Base-by-base conservation (phyloP, 2,888 invertebrate genomes). In the Nymphalis polychloros region DNA sequence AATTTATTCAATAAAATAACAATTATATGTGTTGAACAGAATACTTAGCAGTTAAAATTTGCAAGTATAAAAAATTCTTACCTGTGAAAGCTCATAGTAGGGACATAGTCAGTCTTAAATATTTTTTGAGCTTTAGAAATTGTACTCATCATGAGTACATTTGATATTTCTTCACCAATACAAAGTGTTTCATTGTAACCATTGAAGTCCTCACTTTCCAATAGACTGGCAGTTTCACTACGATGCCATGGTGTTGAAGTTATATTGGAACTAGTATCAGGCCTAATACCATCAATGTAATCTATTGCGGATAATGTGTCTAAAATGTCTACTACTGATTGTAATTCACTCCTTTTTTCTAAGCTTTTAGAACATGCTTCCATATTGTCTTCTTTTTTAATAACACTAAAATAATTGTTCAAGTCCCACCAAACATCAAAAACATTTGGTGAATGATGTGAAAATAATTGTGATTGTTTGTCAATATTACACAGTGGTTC, bases 341-440 rank as follows among this genome's bases (percentile, higher is more conserved):
- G 78, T 61, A 84, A 76, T 79, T 79, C 73, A 49, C 76, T 60
- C 80, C 79, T 70, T 78, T 77, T 49, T 70, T 74, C 63, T 46
- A 49, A 48, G 41, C 70, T 73, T 8, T 77, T 69, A 66, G 0
- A 10, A 35, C 46, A 0, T 49, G 1, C 75, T 75, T 53, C 41
- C n/a, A 75, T 71, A 7, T 66, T n/a, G 60, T 77, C 74, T 3
- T 77, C 60, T 84, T 79, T 80, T 16, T 76, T 63, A 41, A 31
- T 41, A 79, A 72, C 66, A 50, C 78, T 73, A 50, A 87, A 76
- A 60, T 85, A 71, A 68, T 72, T 72, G 23, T 87, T 85, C 59
- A 91, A 55, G 80, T 81, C 89, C 90, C 90, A 91, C 92, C 92
- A 92, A 62, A 87, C 72, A 70, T 85, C 80, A 68, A 89, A 86